These are phyloP conservation scores for Oligia latruncula DNA, from an alignment of 2,888 invertebrate genomes.

Conservation along the genomic window DNA sequence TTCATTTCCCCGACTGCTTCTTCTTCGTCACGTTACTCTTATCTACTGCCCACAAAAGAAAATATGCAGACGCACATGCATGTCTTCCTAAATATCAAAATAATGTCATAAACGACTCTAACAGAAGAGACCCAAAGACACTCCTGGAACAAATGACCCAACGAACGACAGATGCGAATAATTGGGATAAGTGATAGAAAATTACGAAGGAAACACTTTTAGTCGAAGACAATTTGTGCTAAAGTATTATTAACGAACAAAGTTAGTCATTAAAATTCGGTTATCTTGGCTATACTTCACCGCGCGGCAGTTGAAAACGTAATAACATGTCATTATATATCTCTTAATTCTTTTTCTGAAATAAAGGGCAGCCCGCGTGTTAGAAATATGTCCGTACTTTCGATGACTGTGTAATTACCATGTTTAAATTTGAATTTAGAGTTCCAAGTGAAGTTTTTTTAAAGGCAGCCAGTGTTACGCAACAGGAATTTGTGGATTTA, in stretches of 20 bases:
- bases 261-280: conserved; percentile 76
- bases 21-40: not conserved
- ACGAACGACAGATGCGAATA: conserved; percentile 65
- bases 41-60: not conserved
- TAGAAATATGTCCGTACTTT: conserved; percentile 54
- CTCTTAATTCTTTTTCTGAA: conserved; percentile 67
- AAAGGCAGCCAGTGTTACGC: conserved; percentile 38
- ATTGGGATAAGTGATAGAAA: conserved; percentile 66
- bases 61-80: not conserved
- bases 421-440: conserved; percentile 48
- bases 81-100: not conserved
- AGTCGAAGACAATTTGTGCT: conserved; percentile 45
- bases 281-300: conserved; percentile 71
- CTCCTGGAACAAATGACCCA: conserved; percentile 43
- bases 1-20: not conserved
- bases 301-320: conserved; percentile 73
- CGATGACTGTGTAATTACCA: conserved; percentile 49
- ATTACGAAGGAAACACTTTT: conserved; percentile 57
- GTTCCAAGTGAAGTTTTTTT: conserved; percentile 20
- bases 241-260: conserved; percentile 58
- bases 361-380: conserved; percentile 46
- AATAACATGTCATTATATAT: conserved; percentile 80
- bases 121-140: conserved; percentile 48
- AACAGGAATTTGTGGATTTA: conserved; percentile 38
- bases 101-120: conserved; percentile 33